Base-by-base conservation (phyloP, 2,797 vertebrate genomes). In the Calcarius lapponicus region DNA sequence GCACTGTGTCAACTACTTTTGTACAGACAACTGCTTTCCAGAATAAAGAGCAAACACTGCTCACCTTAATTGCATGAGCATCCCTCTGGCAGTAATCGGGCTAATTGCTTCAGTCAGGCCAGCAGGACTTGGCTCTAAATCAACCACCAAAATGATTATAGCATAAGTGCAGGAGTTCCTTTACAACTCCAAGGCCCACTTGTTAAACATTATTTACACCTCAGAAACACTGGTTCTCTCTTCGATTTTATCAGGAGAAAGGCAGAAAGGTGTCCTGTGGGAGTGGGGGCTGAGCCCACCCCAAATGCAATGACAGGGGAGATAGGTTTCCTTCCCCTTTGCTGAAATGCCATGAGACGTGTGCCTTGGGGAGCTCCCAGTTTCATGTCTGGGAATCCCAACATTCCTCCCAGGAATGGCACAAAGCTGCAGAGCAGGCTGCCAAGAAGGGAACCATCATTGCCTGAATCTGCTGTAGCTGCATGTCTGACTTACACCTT, bases 51-150 rank as follows among this genome's bases (percentile, higher is more conserved):
- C 85, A 88, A 94, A 93, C 70, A 64, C n/a, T 19, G 62, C 91
- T 93, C 88, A 88, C 94, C 92, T 95, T 91, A 93, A 92, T 84
- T 81, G 90, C 43, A 40, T 36, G 76, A 90, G 53, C n/a, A 90
- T 86, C 91, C 95, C 92, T 91, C 70, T 1, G 15, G 92, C 88
- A 84, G 73, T 92, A 92, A 90, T 92, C 80, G 94, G 56, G 70
- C 92, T 95, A 96, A 95, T 96, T 93, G 70, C 86, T 67, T 95
- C 82, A 60, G 53, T 76, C 86, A 90, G 82, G 76, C 89, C 82
- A 86, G 91, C 90, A 92, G 76, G 88, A 86, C 80, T 86, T 94
- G 93, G 91, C 89, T 86, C 53, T 80, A 91, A 88, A 79, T 90
- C 95, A 96, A 76, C 80, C 53, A 88, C 70, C 58, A 67, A 75